Conservation (phyloP, 2,113 vertebrate genomes). For the Dicaeum eximium region DNA sequence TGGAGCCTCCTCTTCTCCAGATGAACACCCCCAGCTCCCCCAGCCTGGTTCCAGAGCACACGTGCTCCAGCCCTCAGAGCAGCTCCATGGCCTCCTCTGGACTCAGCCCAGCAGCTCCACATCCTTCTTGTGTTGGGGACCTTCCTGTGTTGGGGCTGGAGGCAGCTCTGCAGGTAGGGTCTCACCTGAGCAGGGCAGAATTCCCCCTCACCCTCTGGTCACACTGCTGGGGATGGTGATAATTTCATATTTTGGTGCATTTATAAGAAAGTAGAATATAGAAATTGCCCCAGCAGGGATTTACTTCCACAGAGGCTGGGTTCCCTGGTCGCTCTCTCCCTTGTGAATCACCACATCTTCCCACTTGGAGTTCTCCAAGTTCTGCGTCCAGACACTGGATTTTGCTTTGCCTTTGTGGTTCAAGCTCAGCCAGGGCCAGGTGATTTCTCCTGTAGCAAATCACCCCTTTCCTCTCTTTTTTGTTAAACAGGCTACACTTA, state of each 20-base stretch:
- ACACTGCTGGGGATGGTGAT: background rate
- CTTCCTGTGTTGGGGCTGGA: background rate
- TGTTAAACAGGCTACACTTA: background rate
- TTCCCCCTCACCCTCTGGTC: background rate
- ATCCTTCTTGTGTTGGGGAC: background rate
- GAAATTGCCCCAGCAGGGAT: background rate
- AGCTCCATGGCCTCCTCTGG: background rate
- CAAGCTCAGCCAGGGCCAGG: background rate
- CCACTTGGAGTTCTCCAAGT: background rate
- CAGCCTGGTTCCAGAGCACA: background rate
- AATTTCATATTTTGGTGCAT: background rate
- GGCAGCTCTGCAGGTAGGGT: background rate
- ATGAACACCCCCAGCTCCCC: background rate
- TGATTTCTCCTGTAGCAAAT: background rate
- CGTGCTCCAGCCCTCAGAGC: background rate
- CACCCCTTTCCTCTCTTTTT: background rate
- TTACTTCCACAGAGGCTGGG: accelerated
- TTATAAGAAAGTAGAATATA: background rate
- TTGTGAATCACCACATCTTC: background rate
- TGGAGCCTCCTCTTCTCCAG: background rate
- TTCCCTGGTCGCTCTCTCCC: background rate
- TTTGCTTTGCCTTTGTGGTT: background rate
- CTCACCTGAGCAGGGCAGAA: background rate
- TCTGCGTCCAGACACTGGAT: background rate
- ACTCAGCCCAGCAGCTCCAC: background rate